A percentile compares a stretch with the other conserved stretches of the same genome.
phyloP scores from a whole-genome alignment of 2,797 vertebrate species.

The Molossus alvarezi region DNA sequence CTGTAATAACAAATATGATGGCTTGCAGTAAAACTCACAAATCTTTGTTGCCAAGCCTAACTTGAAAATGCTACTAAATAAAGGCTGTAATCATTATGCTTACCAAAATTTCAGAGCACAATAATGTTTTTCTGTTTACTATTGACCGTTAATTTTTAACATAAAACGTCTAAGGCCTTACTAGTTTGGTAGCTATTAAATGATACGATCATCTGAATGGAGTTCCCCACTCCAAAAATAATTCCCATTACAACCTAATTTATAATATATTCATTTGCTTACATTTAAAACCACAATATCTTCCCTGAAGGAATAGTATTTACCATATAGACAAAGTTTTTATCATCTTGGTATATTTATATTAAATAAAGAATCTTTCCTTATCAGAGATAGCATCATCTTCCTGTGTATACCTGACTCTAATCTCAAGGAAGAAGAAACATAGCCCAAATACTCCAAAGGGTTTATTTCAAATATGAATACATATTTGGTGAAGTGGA shows the following conservation, averaged over 20 bases:
- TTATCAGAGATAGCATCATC: conserved; percentile 35
- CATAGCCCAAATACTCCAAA: conserved; percentile 51
- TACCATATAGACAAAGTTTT: conserved; percentile 39
- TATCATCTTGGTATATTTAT: not conserved
- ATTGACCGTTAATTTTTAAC: conserved; percentile 49
- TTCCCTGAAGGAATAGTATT: conserved; percentile 8
- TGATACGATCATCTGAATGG: conserved; percentile 64
- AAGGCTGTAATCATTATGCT: conserved; percentile 67
- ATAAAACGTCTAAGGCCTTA: conserved; percentile 26
- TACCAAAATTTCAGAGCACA: conserved; percentile 62
- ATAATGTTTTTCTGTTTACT: conserved; percentile 24
- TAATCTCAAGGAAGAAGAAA: conserved; percentile 59
- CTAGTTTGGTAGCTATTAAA: conserved; percentile 74
- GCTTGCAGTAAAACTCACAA: conserved; percentile 70
- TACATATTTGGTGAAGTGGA: conserved; percentile 11
- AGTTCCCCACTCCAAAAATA: conserved; percentile 14
- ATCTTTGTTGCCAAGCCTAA: conserved; percentile 68
- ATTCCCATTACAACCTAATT: conserved; percentile 63
- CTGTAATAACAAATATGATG: conserved; percentile 64
- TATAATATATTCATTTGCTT: conserved; percentile 57
- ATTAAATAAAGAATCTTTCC: conserved; percentile 54
- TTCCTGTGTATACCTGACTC: not conserved
- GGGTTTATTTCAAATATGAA: conserved; percentile 62
- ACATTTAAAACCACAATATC: not conserved
- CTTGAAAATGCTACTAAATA: conserved; percentile 75